phyloP scores from a whole-genome alignment of 1,140 invertebrate genomes.

The Lethocerus indicus region DNA sequence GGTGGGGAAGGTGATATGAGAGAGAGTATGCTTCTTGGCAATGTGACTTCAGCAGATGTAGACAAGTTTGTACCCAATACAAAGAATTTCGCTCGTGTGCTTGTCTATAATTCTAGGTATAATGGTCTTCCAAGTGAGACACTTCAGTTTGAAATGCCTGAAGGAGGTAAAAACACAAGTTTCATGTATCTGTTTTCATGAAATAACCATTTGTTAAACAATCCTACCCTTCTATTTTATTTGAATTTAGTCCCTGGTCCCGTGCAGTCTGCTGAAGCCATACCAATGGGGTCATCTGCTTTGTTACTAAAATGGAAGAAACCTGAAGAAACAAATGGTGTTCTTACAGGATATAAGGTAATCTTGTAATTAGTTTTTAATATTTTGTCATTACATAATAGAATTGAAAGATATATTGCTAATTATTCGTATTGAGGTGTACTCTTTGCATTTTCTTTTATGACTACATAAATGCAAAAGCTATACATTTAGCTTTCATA shows the following conservation, averaged over 20 bases:
- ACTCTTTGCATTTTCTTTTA: too few species aligned
- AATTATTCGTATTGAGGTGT: too few species aligned
- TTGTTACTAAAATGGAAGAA: slow-evolving; percentile 81
- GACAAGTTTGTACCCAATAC: slow-evolving; percentile 76
- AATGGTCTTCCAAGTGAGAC: slow-evolving; percentile 77
- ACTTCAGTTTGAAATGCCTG: slow-evolving; percentile 72
- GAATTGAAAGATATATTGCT: not conserved
- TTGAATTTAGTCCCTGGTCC: slow-evolving; percentile 55
- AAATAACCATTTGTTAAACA: not conserved
- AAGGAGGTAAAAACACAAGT: slow-evolving; percentile 45
- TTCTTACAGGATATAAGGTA: slow-evolving; percentile 70
- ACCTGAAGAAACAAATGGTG: slow-evolving; percentile 84
- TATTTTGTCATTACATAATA: not conserved
- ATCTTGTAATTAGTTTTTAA: too few species aligned
- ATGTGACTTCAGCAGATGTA: slow-evolving; percentile 52
- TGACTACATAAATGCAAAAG: too few species aligned
- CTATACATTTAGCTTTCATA: too few species aligned
- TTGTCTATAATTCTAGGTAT: slow-evolving; percentile 80
- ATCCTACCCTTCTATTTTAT: too few species aligned
- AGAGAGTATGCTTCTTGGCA: slow-evolving; percentile 62
- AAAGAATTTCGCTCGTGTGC: slow-evolving; percentile 75
- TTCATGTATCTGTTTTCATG: not conserved
- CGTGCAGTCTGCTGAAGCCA: slow-evolving; percentile 65
- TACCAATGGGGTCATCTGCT: slow-evolving; percentile 73
- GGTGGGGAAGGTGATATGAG: slow-evolving; percentile 53